Percentiles rank a stretch among this genome's conserved stretches.
Evolutionary conservation across 2,888 invertebrate genomes (phyloP).

Genomic region (Piscicola geometra): DNA sequence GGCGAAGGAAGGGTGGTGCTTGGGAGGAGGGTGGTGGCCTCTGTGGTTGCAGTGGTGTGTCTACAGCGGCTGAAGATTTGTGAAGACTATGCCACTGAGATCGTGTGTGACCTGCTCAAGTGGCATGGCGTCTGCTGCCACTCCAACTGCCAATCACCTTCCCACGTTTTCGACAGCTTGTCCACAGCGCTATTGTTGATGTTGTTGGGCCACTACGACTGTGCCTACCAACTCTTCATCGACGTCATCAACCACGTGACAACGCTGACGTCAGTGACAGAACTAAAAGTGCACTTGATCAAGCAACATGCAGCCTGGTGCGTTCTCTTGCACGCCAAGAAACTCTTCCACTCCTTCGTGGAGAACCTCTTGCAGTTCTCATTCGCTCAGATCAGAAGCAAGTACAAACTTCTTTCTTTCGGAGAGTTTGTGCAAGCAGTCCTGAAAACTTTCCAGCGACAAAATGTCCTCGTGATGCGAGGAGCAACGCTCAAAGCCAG

Average conservation of each 20-base stretch:
- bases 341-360: background rate
- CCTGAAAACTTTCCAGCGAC: background rate
- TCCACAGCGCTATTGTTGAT: background rate
- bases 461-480: background rate
- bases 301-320: background rate
- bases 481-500: too few relatives aligned
- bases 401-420: background rate
- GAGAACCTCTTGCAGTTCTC: background rate
- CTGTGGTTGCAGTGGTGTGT: too few relatives aligned
- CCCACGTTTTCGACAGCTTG: background rate
- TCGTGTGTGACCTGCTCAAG: too few relatives aligned
- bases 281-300: background rate
- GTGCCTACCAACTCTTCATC: background rate
- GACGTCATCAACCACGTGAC: background rate
- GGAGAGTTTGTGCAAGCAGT: constrained; percentile 15
- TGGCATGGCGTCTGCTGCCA: too few relatives aligned
- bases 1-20: too few relatives aligned
- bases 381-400: background rate
- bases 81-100: too few relatives aligned
- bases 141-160: too few relatives aligned
- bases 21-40: too few relatives aligned
- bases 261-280: background rate
- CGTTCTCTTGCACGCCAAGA: background rate
- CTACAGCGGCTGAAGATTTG: too few relatives aligned
- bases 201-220: background rate